A percentile compares a stretch with the other conserved stretches of the same genome.
Evolutionary conservation across 2,888 invertebrate species (phyloP).

Genomic region (Protodeltote pygarga): DNA sequence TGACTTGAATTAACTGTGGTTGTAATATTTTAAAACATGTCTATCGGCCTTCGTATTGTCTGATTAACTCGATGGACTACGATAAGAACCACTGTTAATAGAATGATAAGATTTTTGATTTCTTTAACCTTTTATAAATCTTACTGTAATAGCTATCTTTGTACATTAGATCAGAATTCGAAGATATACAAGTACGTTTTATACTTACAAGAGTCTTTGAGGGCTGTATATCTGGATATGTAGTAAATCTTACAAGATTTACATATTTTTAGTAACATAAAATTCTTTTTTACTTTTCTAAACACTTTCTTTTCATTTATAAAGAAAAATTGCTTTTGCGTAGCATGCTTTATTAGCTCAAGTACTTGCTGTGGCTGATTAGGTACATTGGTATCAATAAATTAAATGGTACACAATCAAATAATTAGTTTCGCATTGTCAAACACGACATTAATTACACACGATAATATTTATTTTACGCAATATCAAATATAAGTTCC

Average conservation of each 20-base stretch:
- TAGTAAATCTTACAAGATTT: constrained; percentile 20
- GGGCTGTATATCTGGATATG: neutral
- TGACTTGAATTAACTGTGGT: constrained; percentile 31
- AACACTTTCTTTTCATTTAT: constrained; percentile 1
- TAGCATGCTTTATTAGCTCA: neutral
- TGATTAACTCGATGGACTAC: constrained; percentile 55
- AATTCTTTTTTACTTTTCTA: no score
- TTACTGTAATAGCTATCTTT: constrained; percentile 26
- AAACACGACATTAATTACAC: constrained; percentile 50
- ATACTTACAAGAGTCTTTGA: no score
- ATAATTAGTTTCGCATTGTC: constrained; percentile 60
- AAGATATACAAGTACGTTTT: constrained; percentile 19
- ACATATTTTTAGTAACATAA: constrained; percentile 4
- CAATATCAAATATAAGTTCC: constrained; percentile 51
- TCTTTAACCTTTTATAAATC: constrained; percentile 47
- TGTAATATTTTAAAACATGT: constrained; percentile 46
- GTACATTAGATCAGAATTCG: constrained; percentile 14
- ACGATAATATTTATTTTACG: constrained; percentile 52
- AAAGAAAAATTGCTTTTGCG: neutral
- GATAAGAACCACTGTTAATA: constrained; percentile 53
- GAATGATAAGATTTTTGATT: constrained; percentile 59
- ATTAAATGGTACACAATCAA: constrained; percentile 35
- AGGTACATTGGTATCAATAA: constrained; percentile 17
- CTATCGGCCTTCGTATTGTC: constrained; percentile 56
- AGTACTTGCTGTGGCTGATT: constrained; percentile 3